Percentiles rank a stretch among this genome's conserved stretches.
Evolutionary conservation across 2,113 vertebrate genomes (phyloP).

Genomic region (Cynocephalus volans): DNA sequence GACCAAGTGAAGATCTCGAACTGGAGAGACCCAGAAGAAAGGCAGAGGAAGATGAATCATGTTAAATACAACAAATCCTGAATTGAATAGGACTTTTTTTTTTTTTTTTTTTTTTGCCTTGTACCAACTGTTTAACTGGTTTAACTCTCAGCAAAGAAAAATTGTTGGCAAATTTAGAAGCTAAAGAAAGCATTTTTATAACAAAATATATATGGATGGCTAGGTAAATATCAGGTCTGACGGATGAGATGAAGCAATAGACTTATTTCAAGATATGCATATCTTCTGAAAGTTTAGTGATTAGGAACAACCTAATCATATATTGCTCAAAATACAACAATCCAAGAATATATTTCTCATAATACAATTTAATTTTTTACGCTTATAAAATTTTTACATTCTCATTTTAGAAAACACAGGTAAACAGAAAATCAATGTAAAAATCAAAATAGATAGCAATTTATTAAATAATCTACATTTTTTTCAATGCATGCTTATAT

Average conservation of each 20-base stretch:
- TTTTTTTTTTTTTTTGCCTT: background rate
- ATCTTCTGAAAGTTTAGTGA: slow-evolving; percentile 8
- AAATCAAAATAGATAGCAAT: background rate
- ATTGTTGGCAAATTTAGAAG: background rate
- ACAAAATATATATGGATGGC: background rate
- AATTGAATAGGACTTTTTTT: background rate
- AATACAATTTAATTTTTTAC: slow-evolving; percentile 24
- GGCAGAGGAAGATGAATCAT: slow-evolving; percentile 8
- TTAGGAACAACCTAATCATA: slow-evolving; percentile 30
- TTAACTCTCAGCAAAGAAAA: slow-evolving; percentile 33
- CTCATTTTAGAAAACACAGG: background rate
- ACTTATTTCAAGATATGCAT: slow-evolving; percentile 7
- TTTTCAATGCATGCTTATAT: background rate
- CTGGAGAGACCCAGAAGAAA: slow-evolving; percentile 56
- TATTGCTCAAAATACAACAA: background rate
- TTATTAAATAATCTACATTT: background rate
- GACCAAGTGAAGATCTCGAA: slow-evolving; percentile 65
- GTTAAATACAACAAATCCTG: background rate
- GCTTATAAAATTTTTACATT: background rate
- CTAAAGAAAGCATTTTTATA: background rate
- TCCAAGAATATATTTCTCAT: background rate
- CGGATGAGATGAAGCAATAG: background rate
- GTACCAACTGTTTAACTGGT: background rate
- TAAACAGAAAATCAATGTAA: background rate
- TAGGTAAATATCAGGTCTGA: slow-evolving; percentile 41